A percentile compares a stretch with the other conserved stretches of the same genome.
These are phyloP conservation scores for Plutomurus gul DNA, from an alignment of 1,140 invertebrate species.

Conservation along the genomic window DNA sequence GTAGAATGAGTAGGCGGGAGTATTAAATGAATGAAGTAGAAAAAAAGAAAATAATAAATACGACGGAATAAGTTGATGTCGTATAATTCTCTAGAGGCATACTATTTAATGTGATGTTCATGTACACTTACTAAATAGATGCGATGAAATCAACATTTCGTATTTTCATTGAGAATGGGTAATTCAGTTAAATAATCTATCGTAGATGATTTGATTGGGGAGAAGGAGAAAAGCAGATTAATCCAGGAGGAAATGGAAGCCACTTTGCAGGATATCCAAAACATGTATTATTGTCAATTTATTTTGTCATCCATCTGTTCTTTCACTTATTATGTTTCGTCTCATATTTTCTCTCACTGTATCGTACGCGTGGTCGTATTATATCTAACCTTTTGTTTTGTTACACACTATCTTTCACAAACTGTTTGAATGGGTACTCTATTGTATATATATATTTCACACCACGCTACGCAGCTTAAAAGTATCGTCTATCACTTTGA, in stretches of 20 bases:
- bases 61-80: no score
- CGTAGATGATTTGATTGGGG: constrained; percentile 90
- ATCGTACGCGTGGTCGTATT: neutral
- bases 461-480: neutral
- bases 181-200: constrained; percentile 8
- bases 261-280: constrained; percentile 98
- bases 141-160: no score
- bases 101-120: no score
- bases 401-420: neutral
- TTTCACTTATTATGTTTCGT: neutral
- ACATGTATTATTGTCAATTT: constrained; percentile 73
- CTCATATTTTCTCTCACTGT: neutral
- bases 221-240: constrained; percentile 95
- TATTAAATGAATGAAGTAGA: no score
- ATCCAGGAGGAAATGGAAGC: constrained; percentile 98
- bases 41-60: no score
- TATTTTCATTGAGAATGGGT: no score
- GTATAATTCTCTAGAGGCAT: no score
- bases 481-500: neutral
- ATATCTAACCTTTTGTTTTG: neutral
- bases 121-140: no score
- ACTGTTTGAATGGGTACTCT: neutral
- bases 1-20: no score
- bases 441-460: neutral
- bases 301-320: neutral